These are phyloP conservation scores for Eciton burchellii DNA, from an alignment of 1,140 invertebrate species.

Conservation along the genomic window DNA sequence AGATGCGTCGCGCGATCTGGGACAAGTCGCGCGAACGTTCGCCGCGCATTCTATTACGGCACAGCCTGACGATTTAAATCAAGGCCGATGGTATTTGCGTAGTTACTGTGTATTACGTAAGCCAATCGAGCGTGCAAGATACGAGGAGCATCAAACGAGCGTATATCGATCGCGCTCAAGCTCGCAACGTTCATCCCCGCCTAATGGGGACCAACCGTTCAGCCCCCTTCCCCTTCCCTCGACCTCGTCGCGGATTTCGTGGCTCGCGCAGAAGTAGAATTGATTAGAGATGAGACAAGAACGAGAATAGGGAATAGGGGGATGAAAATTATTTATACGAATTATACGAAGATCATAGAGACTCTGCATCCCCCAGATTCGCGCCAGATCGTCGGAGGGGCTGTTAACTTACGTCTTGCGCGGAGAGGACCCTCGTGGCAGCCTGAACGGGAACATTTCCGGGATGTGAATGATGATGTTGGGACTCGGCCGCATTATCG, in stretches of 20 bases:
- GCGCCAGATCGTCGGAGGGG: constrained; percentile 1
- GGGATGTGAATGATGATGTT: constrained; percentile 80
- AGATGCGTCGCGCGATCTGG: constrained; percentile 42
- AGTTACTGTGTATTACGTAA: constrained; percentile 46
- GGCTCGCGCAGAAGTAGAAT: too few species aligned
- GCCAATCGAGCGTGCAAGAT: constrained; percentile 57
- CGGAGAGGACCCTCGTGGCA: constrained; percentile 82
- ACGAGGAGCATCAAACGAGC: constrained; percentile 41
- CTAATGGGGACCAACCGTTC: background rate
- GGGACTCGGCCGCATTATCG: constrained; percentile 79
- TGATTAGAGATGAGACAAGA: too few species aligned
- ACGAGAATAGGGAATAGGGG: too few species aligned
- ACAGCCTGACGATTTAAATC: constrained; percentile 55
- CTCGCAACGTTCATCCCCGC: background rate
- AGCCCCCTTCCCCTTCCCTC: background rate
- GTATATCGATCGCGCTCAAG: constrained; percentile 42
- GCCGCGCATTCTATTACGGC: constrained; percentile 48
- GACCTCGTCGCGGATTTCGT: too few species aligned
- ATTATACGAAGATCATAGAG: too few species aligned
- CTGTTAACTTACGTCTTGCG: constrained; percentile 83
- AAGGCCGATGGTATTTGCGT: constrained; percentile 57
- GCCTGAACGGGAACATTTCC: constrained; percentile 79
- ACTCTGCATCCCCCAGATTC: too few species aligned
- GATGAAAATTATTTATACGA: too few species aligned
- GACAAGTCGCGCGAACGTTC: constrained; percentile 49